Evolutionary conservation across 2,888 invertebrate species (phyloP), one percentile per base, ranked within the genome.

Genomic region (Apotomis betuletana): DNA sequence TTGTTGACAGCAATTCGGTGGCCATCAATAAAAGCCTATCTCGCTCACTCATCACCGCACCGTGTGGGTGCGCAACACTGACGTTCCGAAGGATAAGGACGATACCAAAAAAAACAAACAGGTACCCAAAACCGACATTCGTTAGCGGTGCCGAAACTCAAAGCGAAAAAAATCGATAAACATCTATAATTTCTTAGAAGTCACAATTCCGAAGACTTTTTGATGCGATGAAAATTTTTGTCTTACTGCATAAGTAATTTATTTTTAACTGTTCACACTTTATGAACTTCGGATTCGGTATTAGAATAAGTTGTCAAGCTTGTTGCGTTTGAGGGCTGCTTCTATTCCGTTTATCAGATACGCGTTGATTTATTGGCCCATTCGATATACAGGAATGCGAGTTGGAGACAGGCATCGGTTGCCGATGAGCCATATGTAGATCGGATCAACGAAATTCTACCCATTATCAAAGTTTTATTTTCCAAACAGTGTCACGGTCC

Each of bases 101-200:
- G 77, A 80, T 52, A 67, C 55, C 78, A 80, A 87, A 88, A 90
- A 44, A 89, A 87, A 85, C 79, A 85, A 86, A 89, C 89, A 90
- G 90, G 90, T 89, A 89, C 84, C 27, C 81, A 81, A 83, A 82
- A 82, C 81, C 84, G 76, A 80, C 83, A 84, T 91, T 91, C 89
- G 92, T 92, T 90, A 91, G 91, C 88, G 90, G 88, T 87, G 85
- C 85, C 84, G 86, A 82, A 81, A 83, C 85, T 85, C 86, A 88
- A 90, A 90, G 88, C 85, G 85, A 87, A 88, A 86, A 58, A 85
- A 83, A 79, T 80, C 82, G 92, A 92, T 91, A 89, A 83, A 75
- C 79, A 92, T 91, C 91, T 85, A 85, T 88, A 85, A 87, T 85
- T 92, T 92, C 92, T 86, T 76, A 88, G 92, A 92, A 93, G 82